Evolutionary conservation across 1,140 invertebrate genomes (phyloP).

Genomic region (Drosophila ficusphila): DNA sequence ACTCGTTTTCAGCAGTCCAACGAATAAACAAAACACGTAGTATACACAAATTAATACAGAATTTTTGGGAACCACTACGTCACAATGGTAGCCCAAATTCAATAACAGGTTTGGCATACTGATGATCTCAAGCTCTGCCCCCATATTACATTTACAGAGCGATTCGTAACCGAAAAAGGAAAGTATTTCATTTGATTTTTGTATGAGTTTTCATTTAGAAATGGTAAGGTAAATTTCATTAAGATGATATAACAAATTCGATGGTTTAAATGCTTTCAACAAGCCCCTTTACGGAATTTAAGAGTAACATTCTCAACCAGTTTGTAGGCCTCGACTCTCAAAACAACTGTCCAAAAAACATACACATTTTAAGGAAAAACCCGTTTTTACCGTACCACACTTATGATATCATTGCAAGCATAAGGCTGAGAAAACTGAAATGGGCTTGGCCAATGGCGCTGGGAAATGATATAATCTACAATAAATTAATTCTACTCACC

Average conservation of each 20-base stretch:
- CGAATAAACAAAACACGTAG: constrained; percentile 47
- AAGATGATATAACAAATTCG: neutral
- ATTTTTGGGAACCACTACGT: constrained; percentile 28
- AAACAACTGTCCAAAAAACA: neutral
- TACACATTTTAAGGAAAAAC: constrained; percentile 23
- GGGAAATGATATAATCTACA: constrained; percentile 25
- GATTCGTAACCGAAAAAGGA: neutral
- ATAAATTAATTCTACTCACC: constrained; percentile 86
- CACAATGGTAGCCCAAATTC: constrained; percentile 46
- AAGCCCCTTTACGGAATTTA: neutral
- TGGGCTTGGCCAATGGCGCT: constrained; percentile 12
- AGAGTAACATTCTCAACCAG: constrained; percentile 36
- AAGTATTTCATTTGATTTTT: too few species aligned
- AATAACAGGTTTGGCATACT: constrained; percentile 63
- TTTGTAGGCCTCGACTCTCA: constrained; percentile 53
- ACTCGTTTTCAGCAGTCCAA: constrained; percentile 34
- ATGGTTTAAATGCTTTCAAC: neutral
- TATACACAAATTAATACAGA: constrained; percentile 15
- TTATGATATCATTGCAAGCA: constrained; percentile 58
- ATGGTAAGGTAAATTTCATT: too few species aligned
- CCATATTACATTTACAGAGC: neutral
- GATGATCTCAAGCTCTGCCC: constrained; percentile 46
- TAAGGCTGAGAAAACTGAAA: constrained; percentile 3
- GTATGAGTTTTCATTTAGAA: too few species aligned
- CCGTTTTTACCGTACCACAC: constrained; percentile 37